A percentile compares a stretch with the other conserved stretches of the same genome.
Evolutionary conservation across 2,888 invertebrate species (phyloP).

Genomic region (Melanostoma scalare): DNA sequence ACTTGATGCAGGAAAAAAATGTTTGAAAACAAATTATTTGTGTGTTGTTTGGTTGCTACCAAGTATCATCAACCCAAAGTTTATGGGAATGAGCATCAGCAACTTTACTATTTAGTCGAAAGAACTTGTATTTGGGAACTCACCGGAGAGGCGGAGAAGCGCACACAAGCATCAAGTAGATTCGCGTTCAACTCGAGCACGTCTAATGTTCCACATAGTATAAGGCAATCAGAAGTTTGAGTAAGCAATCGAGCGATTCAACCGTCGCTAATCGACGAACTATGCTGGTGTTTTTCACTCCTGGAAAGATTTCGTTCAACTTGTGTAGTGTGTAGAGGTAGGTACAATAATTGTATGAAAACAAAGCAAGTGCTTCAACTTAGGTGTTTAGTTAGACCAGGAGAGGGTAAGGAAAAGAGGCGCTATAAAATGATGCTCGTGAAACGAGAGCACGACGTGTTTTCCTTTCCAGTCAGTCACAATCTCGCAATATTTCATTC

Average conservation of each 20-base stretch:
- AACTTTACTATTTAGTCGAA: too few relatives aligned
- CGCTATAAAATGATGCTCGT: too few relatives aligned
- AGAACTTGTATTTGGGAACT: neutral
- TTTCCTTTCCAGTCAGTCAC: neutral
- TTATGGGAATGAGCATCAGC: constrained; percentile 14
- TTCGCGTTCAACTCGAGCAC: constrained; percentile 79
- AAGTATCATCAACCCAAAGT: constrained; percentile 2
- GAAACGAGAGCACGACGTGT: neutral
- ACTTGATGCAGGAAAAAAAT: constrained; percentile 34
- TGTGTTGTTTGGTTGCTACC: constrained; percentile 13
- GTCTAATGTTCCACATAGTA: constrained; percentile 81
- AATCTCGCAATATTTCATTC: constrained; percentile 76
- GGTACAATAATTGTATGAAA: neutral
- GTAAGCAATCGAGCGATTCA: constrained; percentile 13
- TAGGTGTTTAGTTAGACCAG: neutral
- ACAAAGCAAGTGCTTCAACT: neutral
- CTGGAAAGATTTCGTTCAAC: constrained; percentile 40
- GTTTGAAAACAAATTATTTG: constrained; percentile 42
- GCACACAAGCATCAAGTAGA: constrained; percentile 79
- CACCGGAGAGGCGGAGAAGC: constrained; percentile 70
- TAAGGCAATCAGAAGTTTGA: constrained; percentile 77
- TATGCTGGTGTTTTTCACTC: constrained; percentile 27
- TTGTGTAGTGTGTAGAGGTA: neutral
- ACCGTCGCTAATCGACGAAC: constrained; percentile 7
- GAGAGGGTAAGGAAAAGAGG: neutral